Evolutionary conservation across 2,797 vertebrate genomes (phyloP).

Genomic region (Neosilurus mollespiculum): DNA sequence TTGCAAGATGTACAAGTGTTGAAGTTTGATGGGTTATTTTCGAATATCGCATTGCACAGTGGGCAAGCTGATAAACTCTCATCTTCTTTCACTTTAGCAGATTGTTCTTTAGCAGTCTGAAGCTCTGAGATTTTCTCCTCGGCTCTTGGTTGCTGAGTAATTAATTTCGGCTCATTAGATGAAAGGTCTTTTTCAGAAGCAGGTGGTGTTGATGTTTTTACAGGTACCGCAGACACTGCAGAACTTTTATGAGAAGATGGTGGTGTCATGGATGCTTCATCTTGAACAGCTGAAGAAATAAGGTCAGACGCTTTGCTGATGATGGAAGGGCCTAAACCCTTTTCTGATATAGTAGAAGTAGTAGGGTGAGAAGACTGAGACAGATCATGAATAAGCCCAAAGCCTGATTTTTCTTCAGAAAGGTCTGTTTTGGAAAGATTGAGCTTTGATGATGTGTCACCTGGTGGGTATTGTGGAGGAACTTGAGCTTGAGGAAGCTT

Average conservation of each 20-base stretch:
- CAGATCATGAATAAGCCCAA: conserved; percentile 73
- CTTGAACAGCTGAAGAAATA: conserved; percentile 77
- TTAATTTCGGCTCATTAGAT: conserved; percentile 18
- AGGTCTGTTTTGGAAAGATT: conserved; percentile 58
- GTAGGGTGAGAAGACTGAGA: conserved; percentile 73
- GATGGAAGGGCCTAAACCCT: conserved; percentile 84
- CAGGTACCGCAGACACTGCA: conserved; percentile 53
- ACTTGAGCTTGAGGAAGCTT: conserved; percentile 14
- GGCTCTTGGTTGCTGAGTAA: conserved; percentile 34
- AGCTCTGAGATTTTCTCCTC: conserved; percentile 54
- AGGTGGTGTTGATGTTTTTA: conserved; percentile 74
- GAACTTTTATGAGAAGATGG: conserved; percentile 59
- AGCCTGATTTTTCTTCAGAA: conserved; percentile 67
- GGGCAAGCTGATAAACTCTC: conserved; percentile 70
- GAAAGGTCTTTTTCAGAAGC: conserved; percentile 54
- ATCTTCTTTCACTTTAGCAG: conserved; percentile 54
- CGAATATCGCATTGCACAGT: conserved; percentile 22
- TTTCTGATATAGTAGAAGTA: conserved; percentile 74
- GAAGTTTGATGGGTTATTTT: conserved; percentile 63
- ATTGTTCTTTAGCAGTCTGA: conserved; percentile 61
- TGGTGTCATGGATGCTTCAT: conserved; percentile 75
- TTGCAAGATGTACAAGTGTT: conserved; percentile 37
- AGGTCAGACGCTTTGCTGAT: conserved; percentile 82
- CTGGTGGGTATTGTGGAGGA: background rate
- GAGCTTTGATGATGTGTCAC: background rate